Base-by-base conservation (phyloP, 1,140 invertebrate species). In the Luehdorfia chinensis region DNA sequence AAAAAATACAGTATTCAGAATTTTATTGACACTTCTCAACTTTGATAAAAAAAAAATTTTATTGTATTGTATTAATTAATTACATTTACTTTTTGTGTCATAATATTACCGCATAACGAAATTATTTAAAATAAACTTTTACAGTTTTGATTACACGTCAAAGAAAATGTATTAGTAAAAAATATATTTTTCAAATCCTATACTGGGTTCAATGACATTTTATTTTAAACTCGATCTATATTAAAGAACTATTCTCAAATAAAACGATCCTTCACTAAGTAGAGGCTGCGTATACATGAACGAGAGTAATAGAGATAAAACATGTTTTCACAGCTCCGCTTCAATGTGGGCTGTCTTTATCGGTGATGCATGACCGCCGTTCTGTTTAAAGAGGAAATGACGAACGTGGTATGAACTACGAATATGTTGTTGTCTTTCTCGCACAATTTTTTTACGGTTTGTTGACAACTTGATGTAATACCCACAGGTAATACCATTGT, bases 221-320 rank as follows among this genome's bases (percentile, higher is more conserved):
- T 75, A 73, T 75, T 75, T 66, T 61, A 71, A 70, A 70, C 55
- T 73, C 75, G 77, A 75, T 83, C 80, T 80, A 77, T 77, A 84
- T 84, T 75, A 47, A 55, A 32, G 32, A 48, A 30, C 25, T 28
- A 23, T 28, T 43, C 28, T 13, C 6, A 28, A 16, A 48, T 16
- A 39, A 34, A 53, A 18, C 16, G 15, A n/a, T n/a, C n/a, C n/a
- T 13, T 30, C 25, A 15, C 7, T 14, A 1, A 13, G 11, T n/a
- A 31, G n/a, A n/a, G n/a, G 6, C 37, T 32, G 11, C 36, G 13
- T 19, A 15, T n/a, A n/a, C n/a, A n/a, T n/a, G n/a, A 21, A 9
- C 12, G 31, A 12, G 70, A 46, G 59, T 11, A 53, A 76, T 23
- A 57, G 67, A 60, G 69, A 78, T 15, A 15, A 28, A 41, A 6